Conservation (phyloP, 1,140 invertebrate species). For the Temnothorax curvispinosus region DNA sequence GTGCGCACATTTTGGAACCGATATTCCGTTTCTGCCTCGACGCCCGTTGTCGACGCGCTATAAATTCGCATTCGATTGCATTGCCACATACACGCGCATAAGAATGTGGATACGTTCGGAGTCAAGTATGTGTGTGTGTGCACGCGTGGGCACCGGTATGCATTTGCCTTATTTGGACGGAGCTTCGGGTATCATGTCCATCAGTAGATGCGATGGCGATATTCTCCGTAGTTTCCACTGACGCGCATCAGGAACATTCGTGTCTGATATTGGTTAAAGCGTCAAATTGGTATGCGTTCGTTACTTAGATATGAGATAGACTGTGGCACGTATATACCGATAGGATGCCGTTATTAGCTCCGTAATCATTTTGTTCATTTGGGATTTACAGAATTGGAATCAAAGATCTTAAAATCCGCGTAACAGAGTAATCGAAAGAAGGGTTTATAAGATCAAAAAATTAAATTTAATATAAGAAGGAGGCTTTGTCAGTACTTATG, state of each 20-base stretch:
- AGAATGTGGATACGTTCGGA: neutral
- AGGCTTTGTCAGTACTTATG: neutral
- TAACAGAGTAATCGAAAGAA: neutral
- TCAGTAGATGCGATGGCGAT: constrained; percentile 5
- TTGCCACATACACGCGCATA: neutral
- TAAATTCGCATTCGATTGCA: constrained; percentile 38
- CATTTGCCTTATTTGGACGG: constrained; percentile 39
- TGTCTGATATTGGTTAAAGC: constrained; percentile 13
- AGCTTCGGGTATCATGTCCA: constrained; percentile 18
- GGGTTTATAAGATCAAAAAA: neutral
- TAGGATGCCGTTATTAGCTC: neutral
- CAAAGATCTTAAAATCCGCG: neutral
- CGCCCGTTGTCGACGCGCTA: constrained; percentile 2
- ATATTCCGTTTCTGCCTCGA: constrained; percentile 37
- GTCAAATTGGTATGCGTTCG: neutral
- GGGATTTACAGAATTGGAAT: neutral
- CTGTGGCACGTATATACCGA: neutral
- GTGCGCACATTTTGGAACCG: constrained; percentile 16
- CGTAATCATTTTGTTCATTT: neutral
- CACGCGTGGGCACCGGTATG: neutral
- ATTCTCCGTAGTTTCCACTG: constrained; percentile 13
- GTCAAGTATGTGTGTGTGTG: neutral
- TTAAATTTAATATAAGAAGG: neutral
- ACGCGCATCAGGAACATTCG: constrained; percentile 28
- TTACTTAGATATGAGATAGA: neutral